These are phyloP conservation scores for Zaprionus lachaisei DNA, from an alignment of 1,140 invertebrate genomes.

Conservation along the genomic window DNA sequence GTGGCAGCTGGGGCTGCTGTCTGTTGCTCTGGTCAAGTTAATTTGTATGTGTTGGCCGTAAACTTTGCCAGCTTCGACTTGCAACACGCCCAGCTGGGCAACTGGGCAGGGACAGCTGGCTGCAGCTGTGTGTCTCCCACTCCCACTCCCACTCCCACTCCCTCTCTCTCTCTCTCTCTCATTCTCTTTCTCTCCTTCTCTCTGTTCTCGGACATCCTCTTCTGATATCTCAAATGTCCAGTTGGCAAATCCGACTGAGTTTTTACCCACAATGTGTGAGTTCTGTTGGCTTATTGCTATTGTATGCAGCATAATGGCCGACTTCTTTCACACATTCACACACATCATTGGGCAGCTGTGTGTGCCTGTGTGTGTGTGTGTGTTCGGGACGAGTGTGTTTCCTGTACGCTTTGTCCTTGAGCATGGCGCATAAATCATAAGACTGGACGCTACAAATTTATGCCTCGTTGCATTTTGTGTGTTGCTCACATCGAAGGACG, in stretches of 20 bases:
- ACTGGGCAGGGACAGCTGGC: slow-evolving; percentile 23
- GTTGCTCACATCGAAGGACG: slow-evolving; percentile 30
- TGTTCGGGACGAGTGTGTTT: slow-evolving; percentile 9
- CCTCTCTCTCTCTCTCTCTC: neutral
- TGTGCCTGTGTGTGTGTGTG: slow-evolving; percentile 20
- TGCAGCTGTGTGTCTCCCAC: neutral
- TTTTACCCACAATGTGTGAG: slow-evolving; percentile 73
- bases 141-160: neutral
- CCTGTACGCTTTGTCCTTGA: slow-evolving; percentile 65
- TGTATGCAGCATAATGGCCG: slow-evolving; percentile 81
- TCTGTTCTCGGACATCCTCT: slow-evolving; percentile 41
- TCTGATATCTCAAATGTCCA: slow-evolving; percentile 76
- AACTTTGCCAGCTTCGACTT: slow-evolving; percentile 80
- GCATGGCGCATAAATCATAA: slow-evolving; percentile 73
- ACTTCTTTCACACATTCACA: slow-evolving; percentile 69
- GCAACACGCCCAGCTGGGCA: slow-evolving; percentile 69
- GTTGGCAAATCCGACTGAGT: slow-evolving; percentile 49
- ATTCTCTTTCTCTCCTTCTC: neutral
- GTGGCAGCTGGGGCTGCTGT: slow-evolving; percentile 54
- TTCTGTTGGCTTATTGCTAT: slow-evolving; percentile 82
- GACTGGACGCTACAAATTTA: slow-evolving; percentile 58
- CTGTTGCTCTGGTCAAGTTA: slow-evolving; percentile 75
- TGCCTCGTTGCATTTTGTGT: slow-evolving; percentile 71
- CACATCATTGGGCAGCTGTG: slow-evolving; percentile 56
- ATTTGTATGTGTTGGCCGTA: slow-evolving; percentile 80